Percentiles rank a stretch among this genome's conserved stretches.
phyloP scores from a whole-genome alignment of 2,888 invertebrate species.

The Caradrina clavipalpis region DNA sequence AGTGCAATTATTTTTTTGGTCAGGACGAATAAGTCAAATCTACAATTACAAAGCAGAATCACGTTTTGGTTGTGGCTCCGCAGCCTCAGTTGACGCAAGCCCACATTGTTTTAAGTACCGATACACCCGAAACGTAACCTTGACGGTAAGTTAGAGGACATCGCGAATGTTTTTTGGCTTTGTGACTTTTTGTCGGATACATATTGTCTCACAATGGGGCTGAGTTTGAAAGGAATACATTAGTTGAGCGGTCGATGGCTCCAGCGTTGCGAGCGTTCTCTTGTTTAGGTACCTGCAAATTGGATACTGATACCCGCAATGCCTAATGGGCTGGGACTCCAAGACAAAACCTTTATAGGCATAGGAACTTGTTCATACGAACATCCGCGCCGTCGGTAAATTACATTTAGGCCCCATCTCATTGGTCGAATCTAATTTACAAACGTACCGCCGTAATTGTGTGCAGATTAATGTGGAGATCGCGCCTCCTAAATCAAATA shows the following conservation, averaged over 20 bases:
- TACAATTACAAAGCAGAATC: slow-evolving; percentile 73
- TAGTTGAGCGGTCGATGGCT: slow-evolving; percentile 81
- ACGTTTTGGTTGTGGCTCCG: slow-evolving; percentile 62
- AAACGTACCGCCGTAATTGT: slow-evolving; percentile 52
- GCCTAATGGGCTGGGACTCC: slow-evolving; percentile 34
- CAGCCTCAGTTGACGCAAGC: slow-evolving; percentile 70
- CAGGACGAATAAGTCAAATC: slow-evolving; percentile 75
- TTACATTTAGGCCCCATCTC: slow-evolving; percentile 49
- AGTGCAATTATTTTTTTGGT: slow-evolving; percentile 59
- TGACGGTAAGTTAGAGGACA: slow-evolving; percentile 78
- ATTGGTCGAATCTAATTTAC: slow-evolving; percentile 61
- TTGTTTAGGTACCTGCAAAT: slow-evolving; percentile 65
- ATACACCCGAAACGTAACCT: slow-evolving; percentile 76
- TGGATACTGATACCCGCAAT: slow-evolving; percentile 57
- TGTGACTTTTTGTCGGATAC: slow-evolving; percentile 81
- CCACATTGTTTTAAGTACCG: slow-evolving; percentile 75
- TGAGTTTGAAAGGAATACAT: slow-evolving; percentile 86
- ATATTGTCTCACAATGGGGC: slow-evolving; percentile 83
- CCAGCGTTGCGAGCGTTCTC: slow-evolving; percentile 53
- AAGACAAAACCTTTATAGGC: slow-evolving; percentile 45
- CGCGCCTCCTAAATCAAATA: slow-evolving; percentile 59
- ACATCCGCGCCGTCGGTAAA: slow-evolving; percentile 41
- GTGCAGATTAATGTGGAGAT: slow-evolving; percentile 52
- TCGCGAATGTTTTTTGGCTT: slow-evolving; percentile 76
- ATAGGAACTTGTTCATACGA: slow-evolving; percentile 31